Base-by-base conservation (phyloP, 2,113 vertebrate genomes). In the Cyanoramphus novaezelandiae region DNA sequence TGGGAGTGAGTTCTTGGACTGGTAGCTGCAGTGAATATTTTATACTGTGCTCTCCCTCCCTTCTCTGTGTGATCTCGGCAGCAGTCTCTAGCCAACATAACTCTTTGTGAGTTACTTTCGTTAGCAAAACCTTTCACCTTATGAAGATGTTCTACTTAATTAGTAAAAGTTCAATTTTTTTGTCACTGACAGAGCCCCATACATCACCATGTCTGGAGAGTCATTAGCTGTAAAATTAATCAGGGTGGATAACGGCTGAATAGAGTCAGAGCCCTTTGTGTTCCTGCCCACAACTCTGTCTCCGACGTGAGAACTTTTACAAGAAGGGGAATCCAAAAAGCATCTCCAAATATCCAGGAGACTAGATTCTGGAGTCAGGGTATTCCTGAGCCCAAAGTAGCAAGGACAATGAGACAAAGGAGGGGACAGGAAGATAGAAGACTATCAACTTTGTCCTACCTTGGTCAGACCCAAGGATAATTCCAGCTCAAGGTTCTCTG, bases 81-180 rank as follows among this genome's bases (percentile, higher is more conserved):
- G 85, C 77, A 95, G 67, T 95, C 91, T 97, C 81, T 47, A 95
- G 85, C 81, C 88, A 80, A 86, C 96, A 97, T 98, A 97, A 97
- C 96, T 97, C 93, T 97, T 47, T 93, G 86, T 98, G 97, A 98
- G 94, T 97, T 97, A 97, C 93, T 97, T 97, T 97, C 47, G 37
- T 98, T 98, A 97, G 92, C 90, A 97, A 97, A 98, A 98, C 92
- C 95, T 97, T 98, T 98, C 96, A 97, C 95, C 74, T 37, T 91
- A 68, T 94, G 93, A 97, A 97, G 95, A 97, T 96, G 85, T 97
- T 97, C 95, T 98, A 95, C 96, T 98, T 97, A 97, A 98, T 98
- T 97, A 97, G 97, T 92, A 96, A 97, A 98, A 97, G 97, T 98
- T 97, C 96, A 86, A 85, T 93, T 96, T 96, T 96, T 97, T 96